These are phyloP conservation scores for Sinocyclocheilus rhinocerous DNA, from an alignment of 2,113 vertebrate species.

Conservation along the genomic window DNA sequence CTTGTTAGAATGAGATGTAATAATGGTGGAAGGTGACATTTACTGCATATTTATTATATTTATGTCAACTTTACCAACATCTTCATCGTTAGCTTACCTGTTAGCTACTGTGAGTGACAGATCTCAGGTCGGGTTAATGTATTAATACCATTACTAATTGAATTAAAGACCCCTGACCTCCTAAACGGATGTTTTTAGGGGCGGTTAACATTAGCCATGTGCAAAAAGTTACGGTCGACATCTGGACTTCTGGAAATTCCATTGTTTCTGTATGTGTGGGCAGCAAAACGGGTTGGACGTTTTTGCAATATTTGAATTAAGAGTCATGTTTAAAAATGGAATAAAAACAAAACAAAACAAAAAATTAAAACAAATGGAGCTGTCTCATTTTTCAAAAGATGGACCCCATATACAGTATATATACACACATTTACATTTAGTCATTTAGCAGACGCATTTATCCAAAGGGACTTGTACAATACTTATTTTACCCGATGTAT, in stretches of 20 bases:
- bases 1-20: neutral
- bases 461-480: too few species aligned
- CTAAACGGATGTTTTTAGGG: constrained; percentile 66
- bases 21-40: neutral
- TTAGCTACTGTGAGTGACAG: neutral
- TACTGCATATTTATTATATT: neutral
- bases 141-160: neutral
- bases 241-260: constrained; percentile 62
- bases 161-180: neutral
- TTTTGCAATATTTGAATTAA: too few species aligned
- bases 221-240: constrained; percentile 61
- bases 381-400: too few species aligned
- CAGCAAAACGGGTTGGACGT: neutral
- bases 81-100: neutral
- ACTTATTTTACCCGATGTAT: too few species aligned
- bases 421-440: too few species aligned
- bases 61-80: neutral
- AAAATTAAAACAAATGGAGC: neutral
- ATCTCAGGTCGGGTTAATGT: neutral
- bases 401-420: too few species aligned
- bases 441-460: too few species aligned
- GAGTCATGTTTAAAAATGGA: too few species aligned
- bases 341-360: neutral
- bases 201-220: constrained; percentile 55
- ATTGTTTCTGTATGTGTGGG: constrained; percentile 19